These are phyloP conservation scores for Zaprionus gabonicus DNA, from an alignment of 1,140 invertebrate species.

Conservation along the genomic window DNA sequence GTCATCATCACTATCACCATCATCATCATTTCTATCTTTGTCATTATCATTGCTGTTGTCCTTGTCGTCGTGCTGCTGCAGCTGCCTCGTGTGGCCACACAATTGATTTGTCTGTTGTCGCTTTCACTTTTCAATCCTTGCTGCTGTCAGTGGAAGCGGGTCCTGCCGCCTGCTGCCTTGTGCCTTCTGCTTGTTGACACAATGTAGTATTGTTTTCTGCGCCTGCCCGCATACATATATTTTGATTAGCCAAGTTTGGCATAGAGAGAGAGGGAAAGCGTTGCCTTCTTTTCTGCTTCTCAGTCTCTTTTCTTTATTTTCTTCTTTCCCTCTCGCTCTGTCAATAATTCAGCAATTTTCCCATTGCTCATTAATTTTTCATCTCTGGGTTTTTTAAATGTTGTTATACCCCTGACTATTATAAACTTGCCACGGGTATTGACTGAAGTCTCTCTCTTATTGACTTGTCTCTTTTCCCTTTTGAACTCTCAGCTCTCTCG, in stretches of 20 bases:
- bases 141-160: conserved; percentile 14
- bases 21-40: conserved; percentile 9
- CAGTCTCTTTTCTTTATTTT: too few species aligned
- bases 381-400: conserved; percentile 23
- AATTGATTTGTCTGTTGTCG: conserved; percentile 70
- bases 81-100: conserved; percentile 39
- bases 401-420: conserved; percentile 17
- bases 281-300: neutral
- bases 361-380: conserved; percentile 47
- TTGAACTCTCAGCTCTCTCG: neutral
- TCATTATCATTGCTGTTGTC: conserved; percentile 26
- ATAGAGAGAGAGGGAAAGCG: neutral
- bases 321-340: neutral
- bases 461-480: neutral
- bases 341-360: conserved; percentile 54
- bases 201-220: conserved; percentile 27
- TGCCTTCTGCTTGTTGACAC: conserved; percentile 39
- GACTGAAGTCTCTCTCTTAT: neutral
- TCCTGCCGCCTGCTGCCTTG: conserved; percentile 1
- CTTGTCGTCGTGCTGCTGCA: conserved; percentile 23
- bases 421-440: neutral
- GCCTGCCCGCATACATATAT: conserved; percentile 23
- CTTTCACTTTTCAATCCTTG: conserved; percentile 65
- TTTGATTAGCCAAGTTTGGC: conserved; percentile 43
- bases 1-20: neutral